These are phyloP conservation scores for Rhinoraja longicauda DNA, from an alignment of 2,797 vertebrate species.

Conservation along the genomic window DNA sequence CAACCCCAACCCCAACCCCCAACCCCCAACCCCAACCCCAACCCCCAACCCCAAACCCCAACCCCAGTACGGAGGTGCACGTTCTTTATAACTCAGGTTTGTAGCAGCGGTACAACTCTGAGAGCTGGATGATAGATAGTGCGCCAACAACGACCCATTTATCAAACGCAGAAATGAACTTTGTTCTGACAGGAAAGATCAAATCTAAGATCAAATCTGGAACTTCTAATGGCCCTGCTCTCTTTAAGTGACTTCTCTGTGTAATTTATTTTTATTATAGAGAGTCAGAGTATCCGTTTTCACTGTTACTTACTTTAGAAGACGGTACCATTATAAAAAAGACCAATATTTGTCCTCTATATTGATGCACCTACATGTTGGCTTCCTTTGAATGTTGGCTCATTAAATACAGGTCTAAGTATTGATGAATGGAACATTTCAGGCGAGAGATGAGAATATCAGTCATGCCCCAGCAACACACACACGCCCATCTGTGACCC, in stretches of 20 bases:
- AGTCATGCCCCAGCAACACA: background rate
- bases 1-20: too few relatives aligned
- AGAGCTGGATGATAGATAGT: constrained; percentile 26
- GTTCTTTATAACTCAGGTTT: background rate
- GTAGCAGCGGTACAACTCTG: background rate
- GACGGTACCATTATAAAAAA: background rate
- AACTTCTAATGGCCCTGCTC: background rate
- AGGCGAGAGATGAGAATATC: background rate
- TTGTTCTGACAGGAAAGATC: constrained; percentile 20
- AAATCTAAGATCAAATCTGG: constrained; percentile 23
- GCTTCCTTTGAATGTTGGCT: too few relatives aligned
- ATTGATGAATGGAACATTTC: background rate
- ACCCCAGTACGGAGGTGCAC: background rate
- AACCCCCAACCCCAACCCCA: too few relatives aligned
- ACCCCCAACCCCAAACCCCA: too few relatives aligned
- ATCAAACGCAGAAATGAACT: background rate
- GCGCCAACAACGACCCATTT: background rate
- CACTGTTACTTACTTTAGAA: background rate
- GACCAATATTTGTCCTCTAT: background rate
- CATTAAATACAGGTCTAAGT: background rate
- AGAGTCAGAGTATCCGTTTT: background rate
- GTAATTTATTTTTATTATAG: constrained; percentile 14
- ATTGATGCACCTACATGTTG: background rate
- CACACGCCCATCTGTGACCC: too few relatives aligned
- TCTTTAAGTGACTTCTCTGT: background rate